phyloP scores from a whole-genome alignment of 2,888 invertebrate species.

The Callyntrura sp. region DNA sequence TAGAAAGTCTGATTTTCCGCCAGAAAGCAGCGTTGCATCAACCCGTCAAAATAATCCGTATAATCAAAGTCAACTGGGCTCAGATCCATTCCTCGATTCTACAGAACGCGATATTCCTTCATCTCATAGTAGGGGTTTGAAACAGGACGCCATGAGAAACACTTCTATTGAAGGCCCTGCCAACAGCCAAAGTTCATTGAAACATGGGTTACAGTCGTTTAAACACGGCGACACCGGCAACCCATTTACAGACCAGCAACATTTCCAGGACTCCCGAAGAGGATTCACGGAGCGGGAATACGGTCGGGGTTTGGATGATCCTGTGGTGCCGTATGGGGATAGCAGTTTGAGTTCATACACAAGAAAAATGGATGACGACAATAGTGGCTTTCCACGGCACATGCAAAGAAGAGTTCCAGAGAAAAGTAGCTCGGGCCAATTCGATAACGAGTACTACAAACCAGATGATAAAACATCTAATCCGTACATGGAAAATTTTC shows the following conservation, averaged over 20 bases:
- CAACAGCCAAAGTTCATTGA: no score
- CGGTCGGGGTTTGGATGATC: slow-evolving; percentile 20
- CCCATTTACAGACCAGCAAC: background rate
- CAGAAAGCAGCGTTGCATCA: no score
- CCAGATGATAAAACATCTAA: background rate
- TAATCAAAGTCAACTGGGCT: no score
- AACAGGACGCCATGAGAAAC: background rate
- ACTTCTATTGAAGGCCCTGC: background rate
- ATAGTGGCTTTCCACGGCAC: background rate
- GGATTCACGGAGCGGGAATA: slow-evolving; percentile 43
- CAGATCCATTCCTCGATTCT: no score
- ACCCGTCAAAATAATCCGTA: no score
- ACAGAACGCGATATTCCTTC: no score
- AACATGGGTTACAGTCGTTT: no score
- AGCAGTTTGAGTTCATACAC: slow-evolving; percentile 19
- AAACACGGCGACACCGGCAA: background rate
- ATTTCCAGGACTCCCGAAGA: background rate
- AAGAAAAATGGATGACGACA: slow-evolving; percentile 10
- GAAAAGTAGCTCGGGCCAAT: background rate
- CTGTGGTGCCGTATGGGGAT: slow-evolving; percentile 11
- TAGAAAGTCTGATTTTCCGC: no score
- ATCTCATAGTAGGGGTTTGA: no score
- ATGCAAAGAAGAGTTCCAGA: background rate
- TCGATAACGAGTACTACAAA: background rate
- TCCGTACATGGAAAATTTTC: background rate